These are phyloP conservation scores for Poecilia velifera DNA, from an alignment of 2,797 vertebrate species.

Conservation along the genomic window DNA sequence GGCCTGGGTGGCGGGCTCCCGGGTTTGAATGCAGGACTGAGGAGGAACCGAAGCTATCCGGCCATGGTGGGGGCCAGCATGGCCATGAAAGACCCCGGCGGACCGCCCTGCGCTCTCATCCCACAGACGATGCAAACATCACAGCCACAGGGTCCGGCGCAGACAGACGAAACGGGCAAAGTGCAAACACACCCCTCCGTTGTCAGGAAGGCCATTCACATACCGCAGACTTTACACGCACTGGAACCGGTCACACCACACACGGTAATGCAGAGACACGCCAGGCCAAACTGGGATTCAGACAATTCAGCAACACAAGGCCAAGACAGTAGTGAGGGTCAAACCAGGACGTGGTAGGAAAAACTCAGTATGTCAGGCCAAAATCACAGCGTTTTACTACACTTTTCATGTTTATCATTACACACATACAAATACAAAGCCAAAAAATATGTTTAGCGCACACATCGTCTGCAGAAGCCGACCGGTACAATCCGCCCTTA, in stretches of 20 bases:
- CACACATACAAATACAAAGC: constrained; percentile 16
- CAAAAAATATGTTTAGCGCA: constrained; percentile 17
- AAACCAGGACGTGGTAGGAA: constrained; percentile 37
- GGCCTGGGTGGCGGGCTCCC: constrained; percentile 84
- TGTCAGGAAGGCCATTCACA: constrained; percentile 29
- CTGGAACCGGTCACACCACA: constrained; percentile 60
- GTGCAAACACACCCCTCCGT: constrained; percentile 24
- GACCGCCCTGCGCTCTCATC: constrained; percentile 84
- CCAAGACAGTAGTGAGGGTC: constrained; percentile 17
- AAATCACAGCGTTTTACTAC: not conserved
- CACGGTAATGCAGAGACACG: constrained; percentile 54
- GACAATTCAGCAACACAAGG: constrained; percentile 25
- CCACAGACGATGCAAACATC: constrained; percentile 51
- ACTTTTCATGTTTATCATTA: not conserved
- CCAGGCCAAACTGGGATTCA: constrained; percentile 65
- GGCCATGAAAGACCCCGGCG: constrained; percentile 92
- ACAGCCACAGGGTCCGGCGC: constrained; percentile 18
- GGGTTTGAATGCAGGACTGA: constrained; percentile 86
- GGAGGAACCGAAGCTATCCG: constrained; percentile 94
- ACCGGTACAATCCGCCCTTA: constrained; percentile 9
- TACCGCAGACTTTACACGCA: constrained; percentile 47
- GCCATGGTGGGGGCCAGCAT: constrained; percentile 97
- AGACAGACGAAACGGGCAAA: constrained; percentile 39
- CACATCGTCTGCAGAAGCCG: not conserved
- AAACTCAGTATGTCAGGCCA: not conserved